A percentile compares a stretch with the other conserved stretches of the same genome.
Conservation (phyloP, 92 coral and sea anemone genomes). For the Epizoanthus ramosus region DNA sequence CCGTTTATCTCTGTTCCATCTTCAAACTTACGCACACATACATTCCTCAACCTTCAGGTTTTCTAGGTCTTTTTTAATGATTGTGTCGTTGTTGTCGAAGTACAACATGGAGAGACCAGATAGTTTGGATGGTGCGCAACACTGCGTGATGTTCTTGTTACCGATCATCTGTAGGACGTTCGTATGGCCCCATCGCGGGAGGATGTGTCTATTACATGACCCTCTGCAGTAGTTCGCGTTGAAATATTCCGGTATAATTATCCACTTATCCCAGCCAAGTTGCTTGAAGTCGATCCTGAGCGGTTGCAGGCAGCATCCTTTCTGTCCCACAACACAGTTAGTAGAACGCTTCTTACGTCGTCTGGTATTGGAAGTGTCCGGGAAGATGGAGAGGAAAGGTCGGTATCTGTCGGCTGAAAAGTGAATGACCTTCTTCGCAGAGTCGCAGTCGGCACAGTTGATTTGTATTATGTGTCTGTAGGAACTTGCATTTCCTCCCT, state of each 20-base stretch:
- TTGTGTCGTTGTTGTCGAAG: conserved; percentile 47
- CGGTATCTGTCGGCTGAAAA: conserved; percentile 51
- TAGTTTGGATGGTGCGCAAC: conserved; percentile 71
- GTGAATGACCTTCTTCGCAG: conserved; percentile 39
- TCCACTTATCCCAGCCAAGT: conserved; percentile 78
- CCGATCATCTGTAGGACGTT: conserved; percentile 51
- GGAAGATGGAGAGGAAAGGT: conserved; percentile 66
- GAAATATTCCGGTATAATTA: conserved; percentile 63
- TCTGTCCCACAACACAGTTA: conserved; percentile 44
- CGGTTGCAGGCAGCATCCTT: conserved; percentile 58
- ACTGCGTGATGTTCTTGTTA: conserved; percentile 39
- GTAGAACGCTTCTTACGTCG: conserved; percentile 47
- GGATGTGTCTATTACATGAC: conserved; percentile 48
- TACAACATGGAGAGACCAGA: conserved; percentile 62
- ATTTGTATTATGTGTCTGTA: conserved; percentile 43
- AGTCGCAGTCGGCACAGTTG: conserved; percentile 56
- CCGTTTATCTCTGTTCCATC: neutral
- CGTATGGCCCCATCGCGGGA: conserved; percentile 46
- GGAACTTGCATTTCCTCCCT: conserved; percentile 28
- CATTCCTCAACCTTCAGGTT: conserved; percentile 67
- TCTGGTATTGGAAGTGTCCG: conserved; percentile 40
- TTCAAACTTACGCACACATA: conserved; percentile 52
- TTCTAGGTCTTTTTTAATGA: conserved; percentile 49
- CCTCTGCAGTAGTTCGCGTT: conserved; percentile 73
- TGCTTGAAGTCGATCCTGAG: conserved; percentile 59